Evolutionary conservation across 2,888 invertebrate species (phyloP).

Genomic region (Epinotia ramella): DNA sequence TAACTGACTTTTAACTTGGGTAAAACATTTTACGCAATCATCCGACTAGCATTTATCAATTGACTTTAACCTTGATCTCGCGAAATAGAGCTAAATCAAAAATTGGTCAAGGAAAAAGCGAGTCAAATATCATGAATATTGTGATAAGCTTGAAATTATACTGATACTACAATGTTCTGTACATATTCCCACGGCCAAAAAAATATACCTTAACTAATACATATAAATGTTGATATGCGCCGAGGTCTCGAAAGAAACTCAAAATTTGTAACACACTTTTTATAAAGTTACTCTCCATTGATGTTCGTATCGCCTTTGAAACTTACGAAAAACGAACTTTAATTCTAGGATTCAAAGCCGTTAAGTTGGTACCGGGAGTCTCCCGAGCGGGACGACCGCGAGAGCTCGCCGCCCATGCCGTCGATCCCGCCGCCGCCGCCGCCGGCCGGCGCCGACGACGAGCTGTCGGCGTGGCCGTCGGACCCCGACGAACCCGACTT

Average conservation of each 20-base stretch:
- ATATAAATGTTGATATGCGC: neutral
- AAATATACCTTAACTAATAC: neutral
- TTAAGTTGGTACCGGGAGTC: slow-evolving; percentile 71
- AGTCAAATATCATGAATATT: neutral
- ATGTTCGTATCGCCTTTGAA: neutral
- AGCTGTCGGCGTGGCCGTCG: slow-evolving; percentile 63
- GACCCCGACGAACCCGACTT: slow-evolving; percentile 52
- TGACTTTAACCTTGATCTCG: neutral
- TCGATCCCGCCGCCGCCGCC: slow-evolving; percentile 91
- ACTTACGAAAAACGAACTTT: slow-evolving; percentile 28
- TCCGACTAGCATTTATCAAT: neutral
- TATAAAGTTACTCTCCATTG: neutral
- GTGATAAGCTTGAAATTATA: slow-evolving; percentile 1
- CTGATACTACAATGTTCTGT: neutral
- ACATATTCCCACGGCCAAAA: neutral
- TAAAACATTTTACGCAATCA: neutral
- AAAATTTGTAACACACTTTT: neutral
- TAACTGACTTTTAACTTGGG: neutral
- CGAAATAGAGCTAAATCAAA: neutral
- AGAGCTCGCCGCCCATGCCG: slow-evolving; percentile 91
- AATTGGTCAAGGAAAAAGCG: slow-evolving; percentile 1
- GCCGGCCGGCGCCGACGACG: slow-evolving; percentile 64
- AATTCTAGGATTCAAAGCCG: slow-evolving; percentile 66
- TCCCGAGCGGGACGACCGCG: slow-evolving; percentile 75
- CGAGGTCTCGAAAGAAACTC: neutral